Evolutionary conservation across 2,888 invertebrate species (phyloP), one percentile per base, ranked within the genome.

Genomic region (Chrysodeixis includens): DNA sequence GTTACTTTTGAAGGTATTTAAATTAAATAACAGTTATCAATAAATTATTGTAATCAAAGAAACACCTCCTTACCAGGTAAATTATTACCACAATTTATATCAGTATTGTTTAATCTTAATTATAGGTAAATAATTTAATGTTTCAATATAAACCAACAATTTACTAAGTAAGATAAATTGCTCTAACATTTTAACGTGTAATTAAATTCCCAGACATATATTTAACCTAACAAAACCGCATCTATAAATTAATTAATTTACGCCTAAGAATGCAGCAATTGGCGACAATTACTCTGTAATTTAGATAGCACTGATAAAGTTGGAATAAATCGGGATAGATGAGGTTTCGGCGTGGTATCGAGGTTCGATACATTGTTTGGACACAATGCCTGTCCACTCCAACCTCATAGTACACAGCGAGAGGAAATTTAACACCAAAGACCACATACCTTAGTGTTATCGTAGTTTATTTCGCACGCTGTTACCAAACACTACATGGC

Each of bases 401-500:
- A 70, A 44, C 58, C 46, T 56, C 63, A 67, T 68, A 79, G 72
- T 65, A 66, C 73, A 79, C 80, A 81, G 77, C 79, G 74, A 78
- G 84, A 86, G 81, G 81, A 85, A 88, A 89, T 90, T 88, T 89
- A 88, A 87, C 87, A 85, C 86, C 82, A 78, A 87, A 88, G 85
- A 87, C 88, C 85, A 85, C 86, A 89, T 90, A 88, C 89, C 88
- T 87, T 76, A 84, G 83, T 86, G 89, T 90, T 92, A 92, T 91
- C 92, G 84, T 90, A 89, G 92, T 93, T 92, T 93, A 93, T 91
- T 92, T 89, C 86, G 83, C 90, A 88, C 85, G 89, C 84, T 88
- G 89, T 89, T 89, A 90, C 90, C 89, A 86, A 90, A 88, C 86
- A 84, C 80, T 88, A 90, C 89, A 90, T 70, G 82, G 74, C 66